A percentile compares a stretch with the other conserved stretches of the same genome.
phyloP scores from a whole-genome alignment of 2,797 vertebrate species.

The Neosalanx taihuensis region DNA sequence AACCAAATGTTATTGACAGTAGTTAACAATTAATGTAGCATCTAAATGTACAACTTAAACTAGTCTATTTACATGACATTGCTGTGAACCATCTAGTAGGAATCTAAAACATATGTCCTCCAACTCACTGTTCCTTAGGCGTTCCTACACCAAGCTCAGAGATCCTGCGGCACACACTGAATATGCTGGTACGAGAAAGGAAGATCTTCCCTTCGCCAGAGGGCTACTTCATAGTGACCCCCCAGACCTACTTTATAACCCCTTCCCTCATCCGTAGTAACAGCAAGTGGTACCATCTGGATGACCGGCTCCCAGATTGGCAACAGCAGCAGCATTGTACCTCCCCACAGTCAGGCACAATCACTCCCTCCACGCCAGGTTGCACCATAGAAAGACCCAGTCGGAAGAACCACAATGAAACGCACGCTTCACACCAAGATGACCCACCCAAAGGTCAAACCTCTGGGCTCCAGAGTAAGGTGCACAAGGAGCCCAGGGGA shows the following conservation, averaged over 20 bases:
- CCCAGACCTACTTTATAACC: constrained; percentile 98
- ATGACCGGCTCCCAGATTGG: constrained; percentile 91
- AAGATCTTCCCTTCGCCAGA: constrained; percentile 97
- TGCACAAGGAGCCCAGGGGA: constrained; percentile 80
- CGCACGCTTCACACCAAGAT: constrained; percentile 92
- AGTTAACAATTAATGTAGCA: too few species aligned
- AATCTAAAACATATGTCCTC: background rate
- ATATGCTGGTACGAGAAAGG: constrained; percentile 93
- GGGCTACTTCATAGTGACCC: constrained; percentile 98
- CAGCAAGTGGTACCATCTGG: constrained; percentile 99
- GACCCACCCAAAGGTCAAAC: constrained; percentile 87
- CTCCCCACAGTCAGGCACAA: constrained; percentile 90
- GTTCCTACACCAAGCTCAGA: constrained; percentile 96
- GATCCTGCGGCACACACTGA: constrained; percentile 93
- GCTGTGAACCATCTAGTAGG: background rate
- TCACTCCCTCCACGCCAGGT: constrained; percentile 91
- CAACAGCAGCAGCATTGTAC: constrained; percentile 86
- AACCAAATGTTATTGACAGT: too few species aligned
- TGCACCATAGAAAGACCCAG: constrained; percentile 91
- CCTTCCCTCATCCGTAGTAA: constrained; percentile 97
- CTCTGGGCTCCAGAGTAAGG: constrained; percentile 88
- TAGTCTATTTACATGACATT: background rate
- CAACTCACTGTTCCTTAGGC: constrained; percentile 66
- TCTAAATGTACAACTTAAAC: too few species aligned
- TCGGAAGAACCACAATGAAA: constrained; percentile 94